Base-by-base conservation (phyloP, 2,888 invertebrate genomes). In the Agriopis leucophaearia region DNA sequence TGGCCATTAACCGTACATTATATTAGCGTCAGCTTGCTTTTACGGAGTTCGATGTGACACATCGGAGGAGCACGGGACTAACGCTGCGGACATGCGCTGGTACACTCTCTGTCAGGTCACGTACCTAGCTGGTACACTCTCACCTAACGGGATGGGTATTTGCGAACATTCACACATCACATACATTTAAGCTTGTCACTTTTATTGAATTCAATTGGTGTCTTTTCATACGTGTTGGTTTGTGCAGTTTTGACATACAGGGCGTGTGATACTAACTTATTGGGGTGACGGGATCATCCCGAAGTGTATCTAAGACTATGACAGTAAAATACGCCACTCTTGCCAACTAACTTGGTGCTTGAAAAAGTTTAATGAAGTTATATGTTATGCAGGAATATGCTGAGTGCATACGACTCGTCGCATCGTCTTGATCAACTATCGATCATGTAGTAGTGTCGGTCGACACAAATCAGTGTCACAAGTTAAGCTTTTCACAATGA, bases 1-100 rank as follows among this genome's bases (percentile, higher is more conserved):
- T 27, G 18, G 18, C 47, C 2, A 12, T 8, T 8, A 56, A 15
- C 47, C 57, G 57, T 45, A 40, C 36, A 35, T 36, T 2, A 1
- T 35, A 47, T 45, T 45, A 44, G 57, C 35, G 57, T 10, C 57
- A 15, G 57, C 45, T 57, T 57, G 57, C 57, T 57, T 55, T 45
- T 18, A 27, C 42, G 13, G 56, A 18, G 42, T 44, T 27, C 56
- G 56, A 10, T 38, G 40, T 15, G 38, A 8, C 4, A 18, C 13
- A 18, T 44, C 56, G 56, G 42, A 44, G 44, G 45, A 35, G 57
- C 42, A 42, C 1, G 45, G 57, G 57, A 13, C 45, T 57, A 57
- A 36, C 45, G 35, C 45, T 57, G 45, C 45, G 45, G 57, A 57
- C n/a, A 35, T 44, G 57, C 13, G 57, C 57, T 7, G 56, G 45